These are phyloP conservation scores for Plebejus melissa DNA, from an alignment of 2,888 invertebrate genomes.

Conservation along the genomic window DNA sequence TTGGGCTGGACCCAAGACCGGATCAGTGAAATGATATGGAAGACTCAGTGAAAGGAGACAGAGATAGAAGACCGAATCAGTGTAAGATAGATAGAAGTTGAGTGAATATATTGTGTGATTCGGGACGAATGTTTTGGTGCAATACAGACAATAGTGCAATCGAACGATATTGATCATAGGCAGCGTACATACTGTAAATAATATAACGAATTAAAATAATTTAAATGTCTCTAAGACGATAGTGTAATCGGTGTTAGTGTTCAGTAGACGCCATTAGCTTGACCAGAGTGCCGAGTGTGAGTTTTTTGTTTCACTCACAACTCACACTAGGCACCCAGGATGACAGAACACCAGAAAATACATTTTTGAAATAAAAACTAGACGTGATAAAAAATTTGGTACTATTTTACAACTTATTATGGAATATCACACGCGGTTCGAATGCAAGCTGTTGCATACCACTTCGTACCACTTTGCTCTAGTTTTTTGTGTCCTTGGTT, in stretches of 20 bases:
- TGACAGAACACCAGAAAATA: not conserved
- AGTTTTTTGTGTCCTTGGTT: not conserved
- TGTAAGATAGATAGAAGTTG: conserved; percentile 14
- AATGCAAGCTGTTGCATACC: not conserved
- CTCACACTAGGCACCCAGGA: not conserved
- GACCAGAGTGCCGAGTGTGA: not conserved
- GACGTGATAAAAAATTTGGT: not conserved
- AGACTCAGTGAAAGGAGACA: not conserved
- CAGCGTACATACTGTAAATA: not conserved
- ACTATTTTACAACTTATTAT: not conserved
- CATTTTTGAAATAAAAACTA: not conserved
- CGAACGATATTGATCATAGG: conserved; percentile 47
- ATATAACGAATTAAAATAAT: conserved; percentile 29
- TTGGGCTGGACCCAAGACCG: not conserved
- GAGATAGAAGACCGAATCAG: not conserved
- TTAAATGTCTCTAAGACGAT: conserved; percentile 32
- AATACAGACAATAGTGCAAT: conserved; percentile 43
- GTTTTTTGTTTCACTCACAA: too few species aligned
- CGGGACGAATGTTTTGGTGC: conserved; percentile 24
- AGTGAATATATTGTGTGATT: conserved; percentile 31
- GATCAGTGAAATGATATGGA: not conserved
- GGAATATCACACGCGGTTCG: not conserved
- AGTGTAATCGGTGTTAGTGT: conserved; percentile 58
- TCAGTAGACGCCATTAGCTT: conserved; percentile 50
- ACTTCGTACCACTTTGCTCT: not conserved